phyloP scores from a whole-genome alignment of 2,113 vertebrate genomes.

The Eira barbara region DNA sequence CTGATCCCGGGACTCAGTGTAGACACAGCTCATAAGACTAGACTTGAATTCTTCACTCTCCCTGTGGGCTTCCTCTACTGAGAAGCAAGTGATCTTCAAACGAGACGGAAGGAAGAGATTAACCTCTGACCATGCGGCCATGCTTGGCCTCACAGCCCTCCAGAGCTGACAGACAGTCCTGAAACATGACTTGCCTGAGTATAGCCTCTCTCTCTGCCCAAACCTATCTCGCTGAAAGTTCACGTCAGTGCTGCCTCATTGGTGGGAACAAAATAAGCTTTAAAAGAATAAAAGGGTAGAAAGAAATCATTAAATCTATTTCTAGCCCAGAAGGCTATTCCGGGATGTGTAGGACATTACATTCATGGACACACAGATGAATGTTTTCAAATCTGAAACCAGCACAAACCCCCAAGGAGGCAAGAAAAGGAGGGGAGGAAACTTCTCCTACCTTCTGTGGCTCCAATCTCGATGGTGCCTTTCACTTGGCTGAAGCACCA shows the following conservation, averaged over 20 bases:
- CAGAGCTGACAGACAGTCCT: neutral
- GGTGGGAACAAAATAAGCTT: neutral
- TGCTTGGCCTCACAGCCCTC: neutral
- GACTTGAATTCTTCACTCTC: neutral
- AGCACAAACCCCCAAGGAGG: neutral
- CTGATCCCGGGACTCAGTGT: neutral
- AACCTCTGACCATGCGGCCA: neutral
- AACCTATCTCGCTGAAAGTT: neutral
- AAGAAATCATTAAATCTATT: neutral
- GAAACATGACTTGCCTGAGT: neutral
- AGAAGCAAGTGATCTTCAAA: neutral
- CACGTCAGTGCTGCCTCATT: neutral
- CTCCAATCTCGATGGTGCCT: slow-evolving; percentile 76
- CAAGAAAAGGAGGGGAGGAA: neutral
- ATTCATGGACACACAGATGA: neutral
- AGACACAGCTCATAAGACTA: neutral
- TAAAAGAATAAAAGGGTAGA: neutral
- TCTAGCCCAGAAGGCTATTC: neutral
- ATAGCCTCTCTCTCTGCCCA: neutral
- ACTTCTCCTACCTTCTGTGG: slow-evolving; percentile 81
- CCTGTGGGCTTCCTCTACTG: neutral
- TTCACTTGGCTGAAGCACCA: slow-evolving; percentile 86
- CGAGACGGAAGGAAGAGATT: neutral
- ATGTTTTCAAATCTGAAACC: neutral
- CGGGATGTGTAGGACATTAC: neutral